Base-by-base conservation (phyloP, 2,888 invertebrate species). In the Eueremaeus valkanovi region DNA sequence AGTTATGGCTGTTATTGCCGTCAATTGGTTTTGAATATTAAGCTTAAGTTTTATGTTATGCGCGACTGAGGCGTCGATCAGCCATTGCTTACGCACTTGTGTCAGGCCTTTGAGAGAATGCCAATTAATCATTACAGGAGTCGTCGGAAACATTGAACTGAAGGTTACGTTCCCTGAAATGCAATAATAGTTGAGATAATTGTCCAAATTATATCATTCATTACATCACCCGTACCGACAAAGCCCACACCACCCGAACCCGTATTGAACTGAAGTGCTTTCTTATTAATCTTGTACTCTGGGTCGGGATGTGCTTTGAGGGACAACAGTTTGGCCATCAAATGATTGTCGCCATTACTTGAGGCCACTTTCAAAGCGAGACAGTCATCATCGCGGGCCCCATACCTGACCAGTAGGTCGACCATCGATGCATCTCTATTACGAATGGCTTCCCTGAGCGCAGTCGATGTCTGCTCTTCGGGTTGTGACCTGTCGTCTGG, bases 251-350 rank as follows among this genome's bases (percentile, higher is more conserved):
- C 61, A 13, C 55, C 55, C 55, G 55, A 55, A 55, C 55, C 55
- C 9, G 55, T 55, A 27, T 27, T 72, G 36, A 75, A 75, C 24
- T 72, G 36, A 84, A 95, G 88, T 0, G 90, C 88, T 79, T 92
- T 90, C 83, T 93, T 93, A 85, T 96, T 95, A 70, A 98, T 90
- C 84, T 93, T 92, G 84, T 90, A 92, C 81, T 97, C 96, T 0
- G 92, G 91, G 84, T 98, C 98, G 0, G 92, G 89, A 83, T 92
- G 90, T 33, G 89, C 88, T 84, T 92, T 92, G 72, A 91, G 90
- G 0, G 93, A 90, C n/a, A 97, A 85, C 31, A 96, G 85, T 79
- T 90, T 90, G 18, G 92, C 90, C 9, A 91, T 88, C 8, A 93
- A 87, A 0, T 88, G 85, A 81, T 90, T 90, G 81, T 95, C 91